Evolutionary conservation across 2,888 invertebrate genomes (phyloP), one percentile per base, ranked within the genome.

Genomic region (Aspidiotus rigidus): DNA sequence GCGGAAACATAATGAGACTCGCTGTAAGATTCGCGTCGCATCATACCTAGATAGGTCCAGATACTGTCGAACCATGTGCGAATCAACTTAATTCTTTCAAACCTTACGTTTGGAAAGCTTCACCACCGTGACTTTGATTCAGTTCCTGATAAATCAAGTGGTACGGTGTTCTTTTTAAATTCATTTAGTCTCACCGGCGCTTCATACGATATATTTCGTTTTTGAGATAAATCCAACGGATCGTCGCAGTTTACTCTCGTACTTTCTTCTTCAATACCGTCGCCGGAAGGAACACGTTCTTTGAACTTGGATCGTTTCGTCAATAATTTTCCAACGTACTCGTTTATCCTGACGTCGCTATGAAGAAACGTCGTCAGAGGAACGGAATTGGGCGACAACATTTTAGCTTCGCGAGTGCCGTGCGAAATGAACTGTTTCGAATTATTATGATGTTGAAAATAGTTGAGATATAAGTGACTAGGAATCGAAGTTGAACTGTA

Each of bases 401-500:
- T 39, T 17, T 56, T 40, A 0, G 40, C 17, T 16, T 28, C 28
- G 28, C 28, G 9, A n/a, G 9, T 13, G 28, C 59, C 28, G 28
- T 44, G 57, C 15, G 66, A 41, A 17, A 66, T 44, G 9, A 66
- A 41, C 15, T 28, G 66, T 28, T 66, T 59, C 41, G 59, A 44
- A 44, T 59, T 57, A 49, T 59, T 42, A 44, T 39, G 17, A 16
- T 42, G 10, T 9, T 57, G 66, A 49, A 66, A 66, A 59, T 41
- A 66, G 59, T 66, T 66, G 42, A 66, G 42, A 44, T 66, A 66
- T 44, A 66, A 66, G 49, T 66, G 66, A 66, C 66, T 66, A 66
- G 66, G 59, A 44, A 66, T 44, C 16, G 57, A 42, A 15, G 66
- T 41, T 59, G 55, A 59, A 41, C 44, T 63, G 49, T 44, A 57